Conservation (phyloP, 2,113 vertebrate genomes). For the Oxyruncus cristatus region DNA sequence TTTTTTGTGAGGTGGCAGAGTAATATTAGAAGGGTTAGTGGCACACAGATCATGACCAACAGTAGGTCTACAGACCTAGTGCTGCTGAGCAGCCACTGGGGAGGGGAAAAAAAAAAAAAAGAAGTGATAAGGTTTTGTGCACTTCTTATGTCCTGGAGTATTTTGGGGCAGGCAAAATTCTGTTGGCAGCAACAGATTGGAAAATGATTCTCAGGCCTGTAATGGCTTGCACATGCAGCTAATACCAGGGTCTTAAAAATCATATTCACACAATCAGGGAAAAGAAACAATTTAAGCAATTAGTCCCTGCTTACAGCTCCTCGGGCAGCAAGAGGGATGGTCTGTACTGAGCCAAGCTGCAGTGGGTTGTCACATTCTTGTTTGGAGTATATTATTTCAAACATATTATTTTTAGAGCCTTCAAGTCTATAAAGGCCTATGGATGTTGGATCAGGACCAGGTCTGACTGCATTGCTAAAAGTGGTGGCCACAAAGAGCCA, state of each 20-base stretch:
- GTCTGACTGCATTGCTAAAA: background rate
- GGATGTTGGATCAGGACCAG: background rate
- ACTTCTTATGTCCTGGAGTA: background rate
- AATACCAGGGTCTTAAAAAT: background rate
- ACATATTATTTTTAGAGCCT: constrained; percentile 13
- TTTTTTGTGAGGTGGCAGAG: background rate
- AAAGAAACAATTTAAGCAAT: background rate
- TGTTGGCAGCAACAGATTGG: background rate
- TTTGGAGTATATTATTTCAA: background rate
- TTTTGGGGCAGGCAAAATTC: background rate
- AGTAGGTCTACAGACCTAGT: background rate
- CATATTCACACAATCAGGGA: background rate
- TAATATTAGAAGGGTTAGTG: background rate
- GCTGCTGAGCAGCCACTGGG: background rate
- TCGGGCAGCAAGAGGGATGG: background rate
- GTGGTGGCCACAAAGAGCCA: background rate
- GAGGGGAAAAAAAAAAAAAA: background rate
- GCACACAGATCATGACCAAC: background rate
- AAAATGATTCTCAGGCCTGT: background rate
- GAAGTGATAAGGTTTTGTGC: background rate
- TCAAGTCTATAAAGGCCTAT: background rate
- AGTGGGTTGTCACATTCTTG: background rate
- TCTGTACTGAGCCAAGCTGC: background rate
- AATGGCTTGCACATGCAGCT: background rate
- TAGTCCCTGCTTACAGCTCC: background rate